Base-by-base conservation (phyloP, 2,888 invertebrate species). In the Trypoxylon attenuatum region DNA sequence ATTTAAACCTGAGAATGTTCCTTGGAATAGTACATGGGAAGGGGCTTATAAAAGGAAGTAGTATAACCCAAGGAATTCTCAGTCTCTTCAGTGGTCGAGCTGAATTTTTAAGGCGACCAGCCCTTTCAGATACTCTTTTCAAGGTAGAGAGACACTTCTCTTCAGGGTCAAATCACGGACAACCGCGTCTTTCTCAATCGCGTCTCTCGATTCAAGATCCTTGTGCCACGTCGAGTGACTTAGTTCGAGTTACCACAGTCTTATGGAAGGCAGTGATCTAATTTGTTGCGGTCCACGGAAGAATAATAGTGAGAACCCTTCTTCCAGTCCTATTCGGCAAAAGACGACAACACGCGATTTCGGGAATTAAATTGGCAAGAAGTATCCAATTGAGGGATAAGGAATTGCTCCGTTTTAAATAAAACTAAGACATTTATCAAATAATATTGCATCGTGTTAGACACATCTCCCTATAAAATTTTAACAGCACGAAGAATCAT, bases 11-110 rank as follows among this genome's bases (percentile, higher is more conserved):
- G n/a, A n/a, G n/a, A n/a, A n/a, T n/a, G n/a, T n/a, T n/a, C n/a
- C n/a, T n/a, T n/a, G n/a, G n/a, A n/a, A n/a, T n/a, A n/a, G n/a
- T n/a, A n/a, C n/a, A n/a, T n/a, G n/a, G n/a, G n/a, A n/a, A n/a
- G n/a, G n/a, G n/a, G n/a, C n/a, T n/a, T n/a, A n/a, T n/a, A n/a
- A n/a, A n/a, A n/a, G n/a, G 33, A 10, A 33, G 33, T 33, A 33
- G 33, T 33, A 33, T 33, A 33, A 33, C 5, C 13, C 33, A 8
- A 33, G 33, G 3, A 33, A n/a, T n/a, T n/a, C n/a, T n/a, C n/a
- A n/a, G n/a, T n/a, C n/a, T n/a, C n/a, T 22, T 25, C 19, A 22
- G 59, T 49, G 60, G 60, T 54, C 59, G 47, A 47, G 63, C 42
- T 46, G 56, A 56, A 19, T 65, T 68, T 65, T 58, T 54, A 53